Conservation (phyloP, 1,140 invertebrate species). For the Homalodisca vitripennis region DNA sequence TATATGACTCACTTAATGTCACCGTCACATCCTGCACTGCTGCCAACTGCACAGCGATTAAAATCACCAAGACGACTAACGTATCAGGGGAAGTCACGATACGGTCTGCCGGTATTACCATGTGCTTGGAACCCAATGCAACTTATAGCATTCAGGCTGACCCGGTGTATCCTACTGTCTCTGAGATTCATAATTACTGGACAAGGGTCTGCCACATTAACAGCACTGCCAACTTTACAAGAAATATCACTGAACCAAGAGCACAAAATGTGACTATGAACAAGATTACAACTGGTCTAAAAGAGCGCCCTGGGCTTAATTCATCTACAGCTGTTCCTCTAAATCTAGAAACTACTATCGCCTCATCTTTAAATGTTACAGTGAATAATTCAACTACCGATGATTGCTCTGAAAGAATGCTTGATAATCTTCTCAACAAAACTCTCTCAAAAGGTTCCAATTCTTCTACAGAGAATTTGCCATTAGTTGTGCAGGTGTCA, state of each 20-base stretch:
- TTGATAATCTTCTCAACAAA: too few relatives aligned
- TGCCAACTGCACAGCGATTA: background rate
- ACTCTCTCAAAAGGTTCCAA: too few relatives aligned
- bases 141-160: slow-evolving; percentile 1
- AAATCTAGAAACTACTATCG: background rate
- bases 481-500: background rate
- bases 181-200: slow-evolving; percentile 5
- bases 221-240: background rate
- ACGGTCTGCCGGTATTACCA: slow-evolving; percentile 1
- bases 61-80: background rate
- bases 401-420: too few relatives aligned
- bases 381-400: too few relatives aligned
- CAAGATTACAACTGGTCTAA: background rate
- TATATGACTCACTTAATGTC: slow-evolving; percentile 12
- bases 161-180: background rate
- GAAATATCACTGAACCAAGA: background rate
- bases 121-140: background rate
- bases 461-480: background rate
- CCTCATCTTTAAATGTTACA: too few relatives aligned
- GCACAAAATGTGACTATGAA: background rate
- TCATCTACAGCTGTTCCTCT: background rate
- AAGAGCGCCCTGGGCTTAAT: background rate
- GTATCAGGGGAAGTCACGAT: background rate
- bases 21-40: slow-evolving; percentile 9
- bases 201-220: background rate